These are phyloP conservation scores for Amphilophus citrinellus DNA, from an alignment of 2,113 vertebrate species.

Conservation along the genomic window DNA sequence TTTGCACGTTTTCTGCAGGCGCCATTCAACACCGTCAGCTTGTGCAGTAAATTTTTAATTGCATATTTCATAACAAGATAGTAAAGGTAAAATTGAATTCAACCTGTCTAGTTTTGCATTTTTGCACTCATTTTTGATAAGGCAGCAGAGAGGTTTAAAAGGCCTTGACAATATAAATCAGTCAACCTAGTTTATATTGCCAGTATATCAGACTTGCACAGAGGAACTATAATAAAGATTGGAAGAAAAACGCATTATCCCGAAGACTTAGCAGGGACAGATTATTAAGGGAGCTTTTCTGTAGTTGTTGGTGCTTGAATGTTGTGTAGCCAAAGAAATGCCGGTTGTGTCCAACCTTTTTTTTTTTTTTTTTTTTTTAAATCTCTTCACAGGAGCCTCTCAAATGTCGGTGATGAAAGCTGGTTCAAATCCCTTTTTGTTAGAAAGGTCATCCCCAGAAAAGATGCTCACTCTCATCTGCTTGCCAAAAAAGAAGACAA, in stretches of 20 bases:
- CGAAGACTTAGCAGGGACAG: not conserved
- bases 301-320: not conserved
- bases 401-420: conserved; percentile 88
- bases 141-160: not conserved
- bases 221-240: not conserved
- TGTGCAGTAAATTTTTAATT: not conserved
- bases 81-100: not conserved
- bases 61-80: not conserved
- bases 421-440: conserved; percentile 98
- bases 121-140: not conserved
- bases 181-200: no score
- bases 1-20: not conserved
- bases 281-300: not conserved
- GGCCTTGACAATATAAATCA: not conserved
- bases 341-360: not conserved
- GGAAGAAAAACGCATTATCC: not conserved
- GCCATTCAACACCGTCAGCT: not conserved
- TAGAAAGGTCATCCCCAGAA: conserved; percentile 95
- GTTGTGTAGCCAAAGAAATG: not conserved
- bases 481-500: conserved; percentile 95
- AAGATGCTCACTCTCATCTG: conserved; percentile 97
- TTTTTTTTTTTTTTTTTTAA: not conserved
- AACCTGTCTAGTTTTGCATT: accelerated
- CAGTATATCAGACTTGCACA: not conserved
- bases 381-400: conserved; percentile 79